phyloP scores from a whole-genome alignment of 2,797 vertebrate genomes.

The Bradypodion pumilum region DNA sequence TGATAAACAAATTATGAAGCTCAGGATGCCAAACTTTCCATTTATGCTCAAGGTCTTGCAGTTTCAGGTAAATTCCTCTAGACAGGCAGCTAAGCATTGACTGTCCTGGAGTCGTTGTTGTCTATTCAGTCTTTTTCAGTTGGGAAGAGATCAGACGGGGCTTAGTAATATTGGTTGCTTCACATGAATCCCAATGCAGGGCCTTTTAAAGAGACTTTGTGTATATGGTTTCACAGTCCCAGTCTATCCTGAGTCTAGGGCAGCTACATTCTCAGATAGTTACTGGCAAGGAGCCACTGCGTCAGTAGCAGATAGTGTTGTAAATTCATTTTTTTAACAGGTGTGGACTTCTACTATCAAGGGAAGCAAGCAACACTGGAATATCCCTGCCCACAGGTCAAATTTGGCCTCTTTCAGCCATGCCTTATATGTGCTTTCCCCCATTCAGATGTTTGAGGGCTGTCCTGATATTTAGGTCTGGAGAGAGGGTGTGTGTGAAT shows the following conservation, averaged over 20 bases:
- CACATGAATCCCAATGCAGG: not conserved
- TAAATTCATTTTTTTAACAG: not conserved
- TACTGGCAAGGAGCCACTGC: not conserved
- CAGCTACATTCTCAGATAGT: not conserved
- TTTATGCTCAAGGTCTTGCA: not conserved
- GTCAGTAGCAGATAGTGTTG: not conserved
- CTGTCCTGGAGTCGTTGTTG: not conserved
- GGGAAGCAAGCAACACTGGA: not conserved
- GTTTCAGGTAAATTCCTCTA: not conserved
- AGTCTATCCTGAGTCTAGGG: not conserved
- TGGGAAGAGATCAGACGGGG: not conserved
- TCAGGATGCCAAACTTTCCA: not conserved
- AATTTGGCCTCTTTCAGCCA: not conserved
- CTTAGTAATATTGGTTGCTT: not conserved
- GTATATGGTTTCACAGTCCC: not conserved
- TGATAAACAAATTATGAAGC: not conserved
- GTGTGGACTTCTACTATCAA: not conserved
- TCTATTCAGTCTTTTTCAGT: not conserved
- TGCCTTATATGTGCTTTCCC: not conserved
- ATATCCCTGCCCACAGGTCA: not conserved
- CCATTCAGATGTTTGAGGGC: not conserved
- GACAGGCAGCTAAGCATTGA: too few relatives aligned
- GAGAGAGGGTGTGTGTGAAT: too few relatives aligned
- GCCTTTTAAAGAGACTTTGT: not conserved
- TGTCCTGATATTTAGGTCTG: not conserved